Percentiles rank a stretch among this genome's conserved stretches.
These are phyloP conservation scores for Cetonia aurata DNA, from an alignment of 2,888 invertebrate genomes.

Conservation along the genomic window DNA sequence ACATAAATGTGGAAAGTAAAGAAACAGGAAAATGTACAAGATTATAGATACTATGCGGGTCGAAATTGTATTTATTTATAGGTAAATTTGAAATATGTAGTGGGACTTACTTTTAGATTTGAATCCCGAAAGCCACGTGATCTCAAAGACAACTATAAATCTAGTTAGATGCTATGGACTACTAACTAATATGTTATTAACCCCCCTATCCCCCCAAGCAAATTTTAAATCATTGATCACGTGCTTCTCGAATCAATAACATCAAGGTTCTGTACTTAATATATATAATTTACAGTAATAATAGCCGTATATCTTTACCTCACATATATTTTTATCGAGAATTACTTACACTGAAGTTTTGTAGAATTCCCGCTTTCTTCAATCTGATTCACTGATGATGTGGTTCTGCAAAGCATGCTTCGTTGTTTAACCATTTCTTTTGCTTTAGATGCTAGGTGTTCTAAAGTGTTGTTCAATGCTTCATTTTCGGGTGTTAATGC, in stretches of 20 bases:
- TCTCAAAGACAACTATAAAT: background rate
- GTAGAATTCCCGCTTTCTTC: background rate
- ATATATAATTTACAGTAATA: background rate
- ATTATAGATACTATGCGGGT: background rate
- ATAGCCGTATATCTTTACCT: background rate
- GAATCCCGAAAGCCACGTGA: background rate
- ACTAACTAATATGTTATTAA: too few relatives aligned
- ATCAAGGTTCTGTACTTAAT: background rate
- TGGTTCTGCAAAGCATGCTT: constrained; percentile 60
- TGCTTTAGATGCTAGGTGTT: constrained; percentile 57
- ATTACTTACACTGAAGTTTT: constrained; percentile 12
- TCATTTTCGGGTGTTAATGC: background rate
- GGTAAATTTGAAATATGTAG: background rate
- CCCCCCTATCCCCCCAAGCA: too few relatives aligned
- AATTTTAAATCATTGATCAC: background rate
- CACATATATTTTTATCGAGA: background rate
- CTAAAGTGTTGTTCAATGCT: constrained; percentile 36
- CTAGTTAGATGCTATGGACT: background rate
- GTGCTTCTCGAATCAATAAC: background rate
- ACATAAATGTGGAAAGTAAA: background rate
- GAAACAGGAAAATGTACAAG: background rate
- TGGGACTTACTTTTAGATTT: background rate
- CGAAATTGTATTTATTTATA: background rate
- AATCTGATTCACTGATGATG: background rate
- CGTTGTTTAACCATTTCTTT: constrained; percentile 60